Evolutionary conservation across 2,113 vertebrate species (phyloP).

Genomic region (Limanda limanda): DNA sequence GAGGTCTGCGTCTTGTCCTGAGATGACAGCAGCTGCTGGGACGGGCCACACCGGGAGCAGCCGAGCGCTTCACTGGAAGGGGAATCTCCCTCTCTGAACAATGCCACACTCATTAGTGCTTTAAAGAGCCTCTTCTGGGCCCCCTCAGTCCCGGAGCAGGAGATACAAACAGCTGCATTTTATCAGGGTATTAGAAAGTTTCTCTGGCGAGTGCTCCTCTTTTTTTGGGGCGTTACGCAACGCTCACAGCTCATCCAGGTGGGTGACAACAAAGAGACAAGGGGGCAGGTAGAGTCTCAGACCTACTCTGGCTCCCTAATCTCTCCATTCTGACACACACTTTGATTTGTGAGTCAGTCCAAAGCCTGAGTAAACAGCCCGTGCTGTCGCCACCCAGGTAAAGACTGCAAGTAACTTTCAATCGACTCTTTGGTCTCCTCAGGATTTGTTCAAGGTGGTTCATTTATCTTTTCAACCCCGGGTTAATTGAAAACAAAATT

Average conservation of each 20-base stretch:
- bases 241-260: constrained; percentile 76
- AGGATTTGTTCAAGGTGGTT: constrained; percentile 63
- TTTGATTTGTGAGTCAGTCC: constrained; percentile 78
- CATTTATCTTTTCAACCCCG: constrained; percentile 64
- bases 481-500: constrained; percentile 41
- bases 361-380: constrained; percentile 78
- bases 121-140: constrained; percentile 55
- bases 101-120: constrained; percentile 55
- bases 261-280: constrained; percentile 73
- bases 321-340: constrained; percentile 73
- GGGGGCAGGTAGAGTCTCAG: constrained; percentile 67
- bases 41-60: constrained; percentile 39
- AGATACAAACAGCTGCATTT: constrained; percentile 68
- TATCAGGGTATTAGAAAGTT: constrained; percentile 53
- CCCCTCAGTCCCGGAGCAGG: constrained; percentile 37
- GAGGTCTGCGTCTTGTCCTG: constrained; percentile 41
- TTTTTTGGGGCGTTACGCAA: constrained; percentile 47
- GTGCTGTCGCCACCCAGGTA: constrained; percentile 51
- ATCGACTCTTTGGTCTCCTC: constrained; percentile 63
- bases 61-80: constrained; percentile 50
- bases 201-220: constrained; percentile 36
- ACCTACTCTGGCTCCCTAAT: constrained; percentile 68
- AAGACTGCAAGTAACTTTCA: constrained; percentile 55
- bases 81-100: constrained; percentile 66
- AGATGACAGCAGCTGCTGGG: constrained; percentile 56